These are phyloP conservation scores for Liodrosophila aerea DNA, from an alignment of 2,888 invertebrate species.

Conservation along the genomic window DNA sequence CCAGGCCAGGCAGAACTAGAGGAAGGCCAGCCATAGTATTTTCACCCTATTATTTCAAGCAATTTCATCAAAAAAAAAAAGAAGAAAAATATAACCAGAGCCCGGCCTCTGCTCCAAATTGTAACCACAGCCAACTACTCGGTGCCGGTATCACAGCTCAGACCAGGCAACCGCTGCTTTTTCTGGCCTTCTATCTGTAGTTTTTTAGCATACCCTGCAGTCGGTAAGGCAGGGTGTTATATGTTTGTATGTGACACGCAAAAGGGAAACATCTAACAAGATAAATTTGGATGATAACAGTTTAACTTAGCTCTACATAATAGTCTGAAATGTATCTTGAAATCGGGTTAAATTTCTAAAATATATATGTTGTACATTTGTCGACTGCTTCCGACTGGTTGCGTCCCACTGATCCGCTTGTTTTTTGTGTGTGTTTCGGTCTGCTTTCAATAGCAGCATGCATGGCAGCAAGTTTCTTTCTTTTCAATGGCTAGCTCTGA, in stretches of 20 bases:
- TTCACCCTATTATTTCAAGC: slow-evolving; percentile 75
- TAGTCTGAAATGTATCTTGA: slow-evolving; percentile 12
- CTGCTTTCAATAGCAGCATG: slow-evolving; percentile 52
- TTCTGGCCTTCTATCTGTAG: slow-evolving; percentile 43
- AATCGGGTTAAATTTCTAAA: too few relatives aligned
- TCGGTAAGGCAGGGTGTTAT: too few relatives aligned
- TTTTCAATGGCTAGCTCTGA: slow-evolving; percentile 55
- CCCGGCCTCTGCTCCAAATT: slow-evolving; percentile 65
- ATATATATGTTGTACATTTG: too few relatives aligned
- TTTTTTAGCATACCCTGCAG: slow-evolving; percentile 3
- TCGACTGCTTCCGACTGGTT: not conserved
- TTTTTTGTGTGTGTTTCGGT: slow-evolving; percentile 23
- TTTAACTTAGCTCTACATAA: too few relatives aligned
- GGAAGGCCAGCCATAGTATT: slow-evolving; percentile 52
- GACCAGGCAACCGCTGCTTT: slow-evolving; percentile 40
- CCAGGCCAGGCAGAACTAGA: not conserved
- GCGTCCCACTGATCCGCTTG: slow-evolving; percentile 12
- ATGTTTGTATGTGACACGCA: too few relatives aligned
- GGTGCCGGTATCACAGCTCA: slow-evolving; percentile 23
- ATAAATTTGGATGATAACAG: too few relatives aligned
- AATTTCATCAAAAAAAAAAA: slow-evolving; percentile 72
- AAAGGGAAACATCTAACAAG: too few relatives aligned
- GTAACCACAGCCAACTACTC: slow-evolving; percentile 59
- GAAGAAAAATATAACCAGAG: slow-evolving; percentile 3
- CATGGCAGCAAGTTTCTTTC: slow-evolving; percentile 60